phyloP scores from a whole-genome alignment of 1,140 invertebrate genomes.

The Callitettix versicolor region DNA sequence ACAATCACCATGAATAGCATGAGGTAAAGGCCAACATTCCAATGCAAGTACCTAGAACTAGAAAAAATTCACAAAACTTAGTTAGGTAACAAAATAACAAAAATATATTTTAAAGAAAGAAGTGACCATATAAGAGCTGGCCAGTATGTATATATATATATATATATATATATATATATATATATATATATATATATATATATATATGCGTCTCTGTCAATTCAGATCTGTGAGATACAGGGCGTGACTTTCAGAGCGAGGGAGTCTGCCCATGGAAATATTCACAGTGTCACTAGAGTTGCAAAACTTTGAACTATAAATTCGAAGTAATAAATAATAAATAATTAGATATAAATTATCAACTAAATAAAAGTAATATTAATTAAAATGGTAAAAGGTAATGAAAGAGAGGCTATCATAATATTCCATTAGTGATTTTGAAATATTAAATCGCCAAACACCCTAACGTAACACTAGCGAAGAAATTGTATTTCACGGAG shows the following conservation, averaged over 20 bases:
- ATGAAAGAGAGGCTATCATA: too few species aligned
- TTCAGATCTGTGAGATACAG: neutral
- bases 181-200: neutral
- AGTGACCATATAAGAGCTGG: neutral
- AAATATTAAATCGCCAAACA: too few species aligned
- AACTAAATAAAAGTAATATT: too few species aligned
- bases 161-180: neutral
- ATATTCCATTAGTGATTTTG: too few species aligned
- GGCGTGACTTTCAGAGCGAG: too few species aligned
- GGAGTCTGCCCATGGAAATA: too few species aligned
- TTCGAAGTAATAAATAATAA: neutral
- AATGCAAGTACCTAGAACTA: conserved; percentile 92
- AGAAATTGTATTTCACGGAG: too few species aligned
- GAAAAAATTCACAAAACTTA: conserved; percentile 29
- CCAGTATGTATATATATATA: neutral
- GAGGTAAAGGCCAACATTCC: conserved; percentile 85
- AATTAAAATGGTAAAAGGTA: too few species aligned
- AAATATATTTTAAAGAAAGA: neutral
- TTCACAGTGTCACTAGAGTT: too few species aligned
- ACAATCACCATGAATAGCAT: conserved; percentile 92
- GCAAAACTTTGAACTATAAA: neutral
- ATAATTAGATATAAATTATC: neutral
- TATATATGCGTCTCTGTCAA: neutral
- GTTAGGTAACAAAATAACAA: conserved; percentile 3
- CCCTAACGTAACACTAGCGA: too few species aligned